Base-by-base conservation (phyloP, 2,113 vertebrate species). In the Cyprinus carpio region DNA sequence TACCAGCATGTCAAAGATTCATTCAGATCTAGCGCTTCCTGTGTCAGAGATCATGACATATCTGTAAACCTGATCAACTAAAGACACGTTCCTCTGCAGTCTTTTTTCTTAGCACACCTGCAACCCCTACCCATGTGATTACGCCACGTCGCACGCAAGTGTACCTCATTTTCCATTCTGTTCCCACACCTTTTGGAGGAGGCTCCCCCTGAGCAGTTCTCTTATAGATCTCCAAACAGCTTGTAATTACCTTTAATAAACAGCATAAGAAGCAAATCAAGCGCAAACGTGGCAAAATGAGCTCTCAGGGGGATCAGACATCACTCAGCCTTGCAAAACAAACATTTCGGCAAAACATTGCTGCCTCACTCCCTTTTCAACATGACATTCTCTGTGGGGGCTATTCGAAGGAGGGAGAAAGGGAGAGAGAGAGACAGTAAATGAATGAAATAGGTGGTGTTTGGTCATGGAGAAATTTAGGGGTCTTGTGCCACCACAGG, bases 231-330 rank as follows among this genome's bases (percentile, higher is more conserved):
- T 93, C 93, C 93, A 95, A 95, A 95, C 95, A 95, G 94, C 95
- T 95, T 95, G 94, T 95, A 95, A 95, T 95, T 94, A 95, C 94
- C 93, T 93, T 92, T 95, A 94, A 95, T 95, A 95, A 94, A 95
- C 95, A 94, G 95, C 93, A 93, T 93, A 94, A 93, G 93, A 95
- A 93, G 91, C 93, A 95, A 95, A 94, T 95, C 93, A 95, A 95
- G 95, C 95, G 94, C 93, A 94, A 90, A 95, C 91, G 92, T 84
- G 92, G 92, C 90, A 93, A 94, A 95, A 95, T 95, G 87, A 95
- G 95, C 91, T 94, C 94, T 94, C 94, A 58, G 6, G 94, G 92
- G 95, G 91, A 87, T 81, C 87, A 27, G 81, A 87, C 46, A 81
- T 89, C 91, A 93, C 92, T 89, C 87, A 92, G 92, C 82, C 87